phyloP scores from a whole-genome alignment of 2,888 invertebrate species.

The Luperina testacea region DNA sequence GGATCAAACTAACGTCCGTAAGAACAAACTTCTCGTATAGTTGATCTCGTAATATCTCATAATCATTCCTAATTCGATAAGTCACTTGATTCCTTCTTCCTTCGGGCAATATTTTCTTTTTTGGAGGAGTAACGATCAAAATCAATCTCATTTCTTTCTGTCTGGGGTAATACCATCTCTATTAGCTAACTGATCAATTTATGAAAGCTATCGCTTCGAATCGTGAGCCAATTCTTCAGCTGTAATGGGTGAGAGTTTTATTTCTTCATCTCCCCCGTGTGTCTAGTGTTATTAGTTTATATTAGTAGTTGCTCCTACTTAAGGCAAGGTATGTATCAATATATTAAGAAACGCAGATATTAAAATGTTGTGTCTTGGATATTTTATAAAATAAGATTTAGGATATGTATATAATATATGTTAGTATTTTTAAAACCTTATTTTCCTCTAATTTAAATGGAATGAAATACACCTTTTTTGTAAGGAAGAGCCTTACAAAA shows the following conservation, averaged over 20 bases:
- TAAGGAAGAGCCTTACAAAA: neutral
- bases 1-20: constrained; percentile 64
- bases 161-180: constrained; percentile 41
- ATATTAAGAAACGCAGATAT: neutral
- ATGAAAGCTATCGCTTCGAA: constrained; percentile 58
- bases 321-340: neutral
- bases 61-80: constrained; percentile 69
- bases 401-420: neutral
- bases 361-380: neutral
- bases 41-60: constrained; percentile 67
- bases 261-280: constrained; percentile 40
- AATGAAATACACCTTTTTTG: no score
- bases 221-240: constrained; percentile 55
- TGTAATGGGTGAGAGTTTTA: constrained; percentile 48
- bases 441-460: neutral
- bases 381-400: neutral
- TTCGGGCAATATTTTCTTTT: constrained; percentile 51
- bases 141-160: constrained; percentile 55
- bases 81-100: constrained; percentile 53
- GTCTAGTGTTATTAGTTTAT: constrained; percentile 14
- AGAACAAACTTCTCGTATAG: constrained; percentile 64
- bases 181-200: constrained; percentile 60
- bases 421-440: neutral
- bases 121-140: constrained; percentile 42
- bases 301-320: neutral